Conservation (phyloP, 2,888 invertebrate genomes). For the Gasteruption jaculator region DNA sequence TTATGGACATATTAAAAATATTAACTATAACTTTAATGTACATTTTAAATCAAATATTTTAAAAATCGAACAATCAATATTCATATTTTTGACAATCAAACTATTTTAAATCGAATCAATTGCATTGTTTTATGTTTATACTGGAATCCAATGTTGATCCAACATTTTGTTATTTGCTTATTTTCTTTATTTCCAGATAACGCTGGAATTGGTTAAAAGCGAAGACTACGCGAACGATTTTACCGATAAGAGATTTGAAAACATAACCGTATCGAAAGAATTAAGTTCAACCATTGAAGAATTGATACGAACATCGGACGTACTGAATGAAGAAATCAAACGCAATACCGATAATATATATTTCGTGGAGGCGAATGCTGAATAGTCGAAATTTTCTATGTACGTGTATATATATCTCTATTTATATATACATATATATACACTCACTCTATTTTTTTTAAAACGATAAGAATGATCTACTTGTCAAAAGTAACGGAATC, state of each 20-base stretch:
- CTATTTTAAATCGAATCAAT: too few relatives aligned
- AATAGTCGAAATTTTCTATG: conserved; percentile 23
- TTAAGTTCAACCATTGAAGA: conserved; percentile 28
- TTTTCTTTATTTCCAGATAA: conserved; percentile 23
- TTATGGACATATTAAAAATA: too few relatives aligned
- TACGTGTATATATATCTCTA: neutral
- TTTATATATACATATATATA: conserved; percentile 24
- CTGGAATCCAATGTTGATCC: too few relatives aligned
- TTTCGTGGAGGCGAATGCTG: conserved; percentile 27
- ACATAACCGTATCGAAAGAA: conserved; percentile 27
- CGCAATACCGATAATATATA: conserved; percentile 28
- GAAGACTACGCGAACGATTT: conserved; percentile 27
- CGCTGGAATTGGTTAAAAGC: conserved; percentile 25
- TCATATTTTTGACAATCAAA: too few relatives aligned
- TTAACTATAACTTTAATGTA: too few relatives aligned
- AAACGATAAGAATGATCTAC: too few relatives aligned
- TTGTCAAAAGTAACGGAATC: too few relatives aligned
- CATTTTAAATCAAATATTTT: too few relatives aligned
- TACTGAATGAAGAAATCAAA: conserved; percentile 29
- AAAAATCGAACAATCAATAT: too few relatives aligned
- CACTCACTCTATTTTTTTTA: too few relatives aligned
- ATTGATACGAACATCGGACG: conserved; percentile 29
- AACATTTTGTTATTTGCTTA: too few relatives aligned
- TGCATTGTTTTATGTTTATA: too few relatives aligned
- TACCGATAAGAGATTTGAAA: conserved; percentile 26